Conservation (phyloP, 2,888 invertebrate species). For the Empis livida region DNA sequence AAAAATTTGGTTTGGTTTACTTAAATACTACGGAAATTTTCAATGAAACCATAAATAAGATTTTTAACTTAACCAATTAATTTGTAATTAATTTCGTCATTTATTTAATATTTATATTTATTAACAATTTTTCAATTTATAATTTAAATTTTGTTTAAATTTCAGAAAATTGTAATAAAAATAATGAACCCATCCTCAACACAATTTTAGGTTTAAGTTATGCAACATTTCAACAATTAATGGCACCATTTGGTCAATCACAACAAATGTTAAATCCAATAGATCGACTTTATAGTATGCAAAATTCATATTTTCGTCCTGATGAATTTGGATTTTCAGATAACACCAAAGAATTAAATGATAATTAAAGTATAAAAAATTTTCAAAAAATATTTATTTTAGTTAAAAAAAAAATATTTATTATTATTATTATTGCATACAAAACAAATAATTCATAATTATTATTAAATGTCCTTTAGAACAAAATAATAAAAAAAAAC, state of each 20-base stretch:
- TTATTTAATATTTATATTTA: too few relatives aligned
- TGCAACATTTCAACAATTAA: slow-evolving; percentile 34
- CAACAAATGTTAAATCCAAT: slow-evolving; percentile 43
- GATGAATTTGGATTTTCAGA: slow-evolving; percentile 37
- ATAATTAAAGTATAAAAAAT: neutral
- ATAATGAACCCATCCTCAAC: slow-evolving; percentile 32
- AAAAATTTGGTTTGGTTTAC: too few relatives aligned
- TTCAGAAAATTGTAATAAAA: slow-evolving; percentile 34
- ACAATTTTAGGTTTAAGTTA: slow-evolving; percentile 34
- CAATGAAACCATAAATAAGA: neutral
- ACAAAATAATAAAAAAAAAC: too few relatives aligned
- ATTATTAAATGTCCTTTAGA: too few relatives aligned
- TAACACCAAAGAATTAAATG: slow-evolving; percentile 14
- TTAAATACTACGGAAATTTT: too few relatives aligned
- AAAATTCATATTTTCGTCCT: slow-evolving; percentile 48
- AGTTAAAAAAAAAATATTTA: too few relatives aligned
- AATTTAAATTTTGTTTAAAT: neutral
- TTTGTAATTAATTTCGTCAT: neutral
- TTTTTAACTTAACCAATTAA: neutral
- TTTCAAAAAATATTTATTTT: too few relatives aligned
- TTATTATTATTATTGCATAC: too few relatives aligned
- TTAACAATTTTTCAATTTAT: neutral
- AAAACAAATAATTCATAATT: too few relatives aligned
- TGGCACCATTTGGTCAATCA: slow-evolving; percentile 35
- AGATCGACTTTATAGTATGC: slow-evolving; percentile 50